Conservation (phyloP, 2,797 vertebrate genomes). For the Aeoliscus strigatus region DNA sequence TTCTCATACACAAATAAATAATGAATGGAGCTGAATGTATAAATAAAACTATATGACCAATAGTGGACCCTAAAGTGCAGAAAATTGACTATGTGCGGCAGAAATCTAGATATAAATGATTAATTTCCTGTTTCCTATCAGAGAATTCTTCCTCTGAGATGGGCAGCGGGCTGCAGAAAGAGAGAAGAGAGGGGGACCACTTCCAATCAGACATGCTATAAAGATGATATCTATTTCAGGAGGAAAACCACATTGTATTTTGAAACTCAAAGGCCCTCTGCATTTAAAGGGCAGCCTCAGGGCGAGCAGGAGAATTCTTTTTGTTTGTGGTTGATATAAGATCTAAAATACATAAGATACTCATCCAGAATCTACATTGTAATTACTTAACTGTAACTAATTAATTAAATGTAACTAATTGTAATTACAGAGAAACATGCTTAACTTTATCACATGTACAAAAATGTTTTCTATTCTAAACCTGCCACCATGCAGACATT, state of each 20-base stretch:
- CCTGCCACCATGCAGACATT: not conserved
- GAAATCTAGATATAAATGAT: constrained; percentile 70
- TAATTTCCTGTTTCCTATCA: constrained; percentile 58
- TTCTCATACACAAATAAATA: constrained; percentile 57
- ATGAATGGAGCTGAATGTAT: constrained; percentile 57
- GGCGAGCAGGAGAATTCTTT: too few species aligned
- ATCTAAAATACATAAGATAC: too few species aligned
- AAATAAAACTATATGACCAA: constrained; percentile 68
- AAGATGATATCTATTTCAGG: constrained; percentile 11
- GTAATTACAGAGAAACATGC: too few species aligned
- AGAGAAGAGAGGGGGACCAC: constrained; percentile 18
- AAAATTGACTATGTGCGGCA: constrained; percentile 67
- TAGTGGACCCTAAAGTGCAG: constrained; percentile 58
- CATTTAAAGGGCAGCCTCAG: too few species aligned
- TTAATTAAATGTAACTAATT: too few species aligned
- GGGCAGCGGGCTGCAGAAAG: constrained; percentile 19
- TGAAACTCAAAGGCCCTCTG: constrained; percentile 6
- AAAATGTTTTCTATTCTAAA: constrained; percentile 14
- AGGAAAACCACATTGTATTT: constrained; percentile 2
- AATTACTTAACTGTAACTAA: too few species aligned
- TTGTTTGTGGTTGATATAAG: too few species aligned
- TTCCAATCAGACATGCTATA: constrained; percentile 19
- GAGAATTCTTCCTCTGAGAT: constrained; percentile 44
- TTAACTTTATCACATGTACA: constrained; percentile 18
- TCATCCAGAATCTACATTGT: too few species aligned